Evolutionary conservation across 2,888 invertebrate species (phyloP).

Genomic region (Thereva nobilitata): DNA sequence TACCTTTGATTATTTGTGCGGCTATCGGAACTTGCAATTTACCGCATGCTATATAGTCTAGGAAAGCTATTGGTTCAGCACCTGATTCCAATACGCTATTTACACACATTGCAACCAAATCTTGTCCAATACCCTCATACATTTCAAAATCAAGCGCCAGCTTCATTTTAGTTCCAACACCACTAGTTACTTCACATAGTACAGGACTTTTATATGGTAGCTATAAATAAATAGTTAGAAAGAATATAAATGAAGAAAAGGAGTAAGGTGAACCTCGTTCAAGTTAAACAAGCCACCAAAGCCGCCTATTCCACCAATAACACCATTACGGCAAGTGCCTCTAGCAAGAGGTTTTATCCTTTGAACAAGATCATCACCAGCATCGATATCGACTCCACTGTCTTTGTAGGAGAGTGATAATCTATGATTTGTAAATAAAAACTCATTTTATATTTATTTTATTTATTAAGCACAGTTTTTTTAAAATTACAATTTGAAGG

Average conservation of each 20-base stretch:
- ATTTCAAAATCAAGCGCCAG: constrained; percentile 78
- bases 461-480: constrained; percentile 20
- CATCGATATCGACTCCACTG: constrained; percentile 91
- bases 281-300: constrained; percentile 93
- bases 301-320: constrained; percentile 82
- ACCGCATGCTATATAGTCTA: constrained; percentile 96
- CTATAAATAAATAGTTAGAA: constrained; percentile 40
- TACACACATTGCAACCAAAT: constrained; percentile 97
- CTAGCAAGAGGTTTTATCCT: constrained; percentile 81
- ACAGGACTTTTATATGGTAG: constrained; percentile 73
- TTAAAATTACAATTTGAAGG: constrained; percentile 72
- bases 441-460: constrained; percentile 13
- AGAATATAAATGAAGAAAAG: not conserved
- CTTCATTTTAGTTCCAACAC: constrained; percentile 96
- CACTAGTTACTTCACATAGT: constrained; percentile 92
- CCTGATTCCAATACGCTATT: constrained; percentile 96
- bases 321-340: constrained; percentile 77
- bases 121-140: constrained; percentile 87
- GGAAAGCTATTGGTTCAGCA: constrained; percentile 92
- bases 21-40: constrained; percentile 77
- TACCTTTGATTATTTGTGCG: constrained; percentile 78
- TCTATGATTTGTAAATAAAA: constrained; percentile 33
- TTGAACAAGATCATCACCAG: constrained; percentile 84
- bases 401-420: constrained; percentile 76
- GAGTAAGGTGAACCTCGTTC: constrained; percentile 61